Base-by-base conservation (phyloP, 1,140 invertebrate genomes). In the Lepidurus arcticus region DNA sequence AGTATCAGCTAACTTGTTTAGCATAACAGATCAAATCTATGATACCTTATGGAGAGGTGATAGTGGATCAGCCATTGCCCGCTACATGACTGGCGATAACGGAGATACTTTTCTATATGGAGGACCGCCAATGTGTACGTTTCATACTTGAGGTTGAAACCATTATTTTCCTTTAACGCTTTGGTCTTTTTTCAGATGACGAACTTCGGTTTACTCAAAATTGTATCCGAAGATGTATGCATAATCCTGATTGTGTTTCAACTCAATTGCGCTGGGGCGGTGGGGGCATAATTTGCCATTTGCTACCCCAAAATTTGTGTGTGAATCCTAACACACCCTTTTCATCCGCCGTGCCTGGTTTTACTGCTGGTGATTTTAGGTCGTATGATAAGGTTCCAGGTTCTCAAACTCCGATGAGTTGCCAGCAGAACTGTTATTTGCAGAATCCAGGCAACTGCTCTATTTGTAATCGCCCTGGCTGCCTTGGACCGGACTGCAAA, bases 191-290 rank as follows among this genome's bases (percentile, higher is more conserved):
- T 16, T n/a, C 53, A 65, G 53, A 65, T 16, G 13, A 65, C 53
- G 53, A 65, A 0, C 7, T 65, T 5, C 53, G 53, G 13, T 65
- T n/a, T 16, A 65, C 53, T n/a, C 53, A 65, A 16, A 65, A 65
- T 21, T 65, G 53, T 65, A 65, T 65, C 21, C n/a, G 53, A 8
- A 65, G 53, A 65, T 65, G 53, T 21, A 65, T 65, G 53, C 53
- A 65, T n/a, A 65, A 9, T 21, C 53, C 53, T 65, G 21, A 65
- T n/a, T 65, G 53, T 16, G 53, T 21, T n/a, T 65, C 53, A 9
- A 65, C n/a, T 16, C 53, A 65, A 21, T 5, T 65, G 16, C 53
- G 53, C 1, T 65, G 53, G 53, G 21, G n/a, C n/a, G n/a, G n/a
- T n/a, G n/a, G n/a, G 16, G 53, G 53, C 1, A n/a, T n/a, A 13